phyloP scores from a whole-genome alignment of 2,113 vertebrate genomes.

The Platanista minor region DNA sequence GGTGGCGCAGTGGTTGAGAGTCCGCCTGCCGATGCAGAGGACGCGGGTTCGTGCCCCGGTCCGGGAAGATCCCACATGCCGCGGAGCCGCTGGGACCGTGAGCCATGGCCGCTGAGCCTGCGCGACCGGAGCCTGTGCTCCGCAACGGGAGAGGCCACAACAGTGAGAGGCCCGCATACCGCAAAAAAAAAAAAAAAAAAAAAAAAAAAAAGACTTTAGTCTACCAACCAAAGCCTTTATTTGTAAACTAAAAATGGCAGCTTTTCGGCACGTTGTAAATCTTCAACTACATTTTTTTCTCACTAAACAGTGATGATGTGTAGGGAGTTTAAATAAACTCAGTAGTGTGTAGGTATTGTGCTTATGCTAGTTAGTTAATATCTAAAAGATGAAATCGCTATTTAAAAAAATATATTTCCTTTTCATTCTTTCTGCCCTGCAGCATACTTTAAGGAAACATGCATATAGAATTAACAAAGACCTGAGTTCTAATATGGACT shows the following conservation, averaged over 20 bases:
- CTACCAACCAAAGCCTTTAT: not conserved
- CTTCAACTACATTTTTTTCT: not conserved
- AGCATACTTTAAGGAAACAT: not conserved
- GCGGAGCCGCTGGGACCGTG: too few species aligned
- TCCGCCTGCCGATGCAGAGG: too few species aligned
- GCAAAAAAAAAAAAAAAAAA: too few species aligned
- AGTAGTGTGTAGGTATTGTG: not conserved
- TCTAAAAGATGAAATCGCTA: not conserved
- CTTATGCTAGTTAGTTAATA: not conserved
- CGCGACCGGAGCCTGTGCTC: too few species aligned
- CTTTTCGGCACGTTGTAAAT: not conserved
- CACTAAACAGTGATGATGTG: not conserved
- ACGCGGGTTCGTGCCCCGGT: too few species aligned
- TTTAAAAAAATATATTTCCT: not conserved
- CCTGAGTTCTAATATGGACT: not conserved
- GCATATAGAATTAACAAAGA: not conserved
- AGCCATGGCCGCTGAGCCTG: too few species aligned
- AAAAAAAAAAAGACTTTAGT: not conserved
- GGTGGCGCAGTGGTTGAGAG: too few species aligned
- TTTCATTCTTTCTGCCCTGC: not conserved
- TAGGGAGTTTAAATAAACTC: not conserved
- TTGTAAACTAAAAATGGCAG: not conserved
- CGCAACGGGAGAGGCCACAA: too few species aligned
- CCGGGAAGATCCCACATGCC: too few species aligned
- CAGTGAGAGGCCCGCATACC: too few species aligned